Percentiles rank a stretch among this genome's conserved stretches.
phyloP scores from a whole-genome alignment of 2,113 vertebrate genomes.

The Tor tambroides region DNA sequence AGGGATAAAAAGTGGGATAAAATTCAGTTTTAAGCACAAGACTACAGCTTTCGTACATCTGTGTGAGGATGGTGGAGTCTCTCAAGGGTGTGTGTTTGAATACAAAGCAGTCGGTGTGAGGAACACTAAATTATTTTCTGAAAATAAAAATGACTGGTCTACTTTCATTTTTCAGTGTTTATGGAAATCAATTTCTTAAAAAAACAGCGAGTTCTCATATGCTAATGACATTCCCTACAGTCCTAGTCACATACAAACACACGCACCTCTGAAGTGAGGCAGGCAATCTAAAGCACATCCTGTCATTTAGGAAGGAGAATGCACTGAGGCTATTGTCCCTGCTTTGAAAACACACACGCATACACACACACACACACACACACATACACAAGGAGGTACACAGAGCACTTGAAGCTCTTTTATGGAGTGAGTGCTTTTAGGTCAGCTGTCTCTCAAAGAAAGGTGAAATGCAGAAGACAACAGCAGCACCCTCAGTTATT shows the following conservation, averaged over 20 bases:
- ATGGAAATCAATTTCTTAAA: slow-evolving; percentile 28
- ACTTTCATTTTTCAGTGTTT: slow-evolving; percentile 23
- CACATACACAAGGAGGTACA: neutral
- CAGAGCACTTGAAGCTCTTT: slow-evolving; percentile 21
- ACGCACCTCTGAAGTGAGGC: neutral
- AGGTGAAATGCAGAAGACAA: slow-evolving; percentile 23
- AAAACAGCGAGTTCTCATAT: slow-evolving; percentile 2
- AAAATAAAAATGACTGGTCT: slow-evolving; percentile 10
- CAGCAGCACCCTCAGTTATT: slow-evolving; percentile 26
- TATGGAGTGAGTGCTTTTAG: slow-evolving; percentile 27
- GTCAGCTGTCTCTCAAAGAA: slow-evolving; percentile 37
- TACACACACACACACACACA: slow-evolving; percentile 3
- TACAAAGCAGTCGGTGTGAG: neutral
- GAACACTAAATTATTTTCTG: neutral
- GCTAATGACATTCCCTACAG: slow-evolving; percentile 29
- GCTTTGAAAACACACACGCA: slow-evolving; percentile 8
- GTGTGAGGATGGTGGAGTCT: slow-evolving; percentile 2
- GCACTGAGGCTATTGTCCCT: slow-evolving; percentile 20
- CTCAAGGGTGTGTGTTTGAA: neutral
- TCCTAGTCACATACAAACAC: neutral
- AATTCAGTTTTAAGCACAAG: neutral
- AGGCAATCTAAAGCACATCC: slow-evolving; percentile 28
- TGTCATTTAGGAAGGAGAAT: slow-evolving; percentile 20
- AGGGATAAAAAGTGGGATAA: neutral
- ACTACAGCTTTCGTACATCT: neutral